These are phyloP conservation scores for Poecile atricapillus DNA, from an alignment of 2,113 vertebrate genomes.

Conservation along the genomic window DNA sequence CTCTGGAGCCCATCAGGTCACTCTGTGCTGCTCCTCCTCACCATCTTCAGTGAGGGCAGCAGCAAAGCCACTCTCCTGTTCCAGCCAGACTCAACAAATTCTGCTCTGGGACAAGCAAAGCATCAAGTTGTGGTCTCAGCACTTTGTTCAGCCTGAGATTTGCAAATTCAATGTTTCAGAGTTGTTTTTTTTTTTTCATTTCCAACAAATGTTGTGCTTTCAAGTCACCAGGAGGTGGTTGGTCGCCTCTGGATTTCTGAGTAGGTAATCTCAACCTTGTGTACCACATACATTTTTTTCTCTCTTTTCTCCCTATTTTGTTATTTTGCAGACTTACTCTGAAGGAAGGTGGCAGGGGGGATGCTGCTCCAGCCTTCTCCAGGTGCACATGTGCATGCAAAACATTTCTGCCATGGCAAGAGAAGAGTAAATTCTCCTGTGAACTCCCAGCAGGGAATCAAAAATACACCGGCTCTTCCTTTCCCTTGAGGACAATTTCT, in stretches of 20 bases:
- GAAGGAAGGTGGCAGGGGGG: not conserved
- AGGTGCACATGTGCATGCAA: not conserved
- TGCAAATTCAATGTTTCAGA: not conserved
- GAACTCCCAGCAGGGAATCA: not conserved
- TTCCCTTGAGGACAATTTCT: not conserved
- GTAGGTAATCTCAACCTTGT: not conserved
- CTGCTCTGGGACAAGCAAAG: not conserved
- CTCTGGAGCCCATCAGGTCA: too few relatives aligned
- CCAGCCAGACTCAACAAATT: not conserved
- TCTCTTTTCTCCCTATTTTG: not conserved
- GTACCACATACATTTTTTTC: not conserved
- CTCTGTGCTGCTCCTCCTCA: not conserved
- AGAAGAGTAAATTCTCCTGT: not conserved
- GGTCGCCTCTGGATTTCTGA: not conserved
- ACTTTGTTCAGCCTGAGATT: not conserved
- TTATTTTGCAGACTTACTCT: not conserved
- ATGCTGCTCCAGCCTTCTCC: not conserved
- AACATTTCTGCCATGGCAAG: not conserved
- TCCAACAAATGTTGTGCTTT: not conserved
- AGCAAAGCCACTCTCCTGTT: not conserved
- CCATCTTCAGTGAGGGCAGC: not conserved
- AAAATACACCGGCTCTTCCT: not conserved
- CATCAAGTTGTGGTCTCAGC: not conserved
- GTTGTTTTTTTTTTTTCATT: not conserved
- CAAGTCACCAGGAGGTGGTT: not conserved